Conservation (phyloP, 2,797 vertebrate species). For the Sebastes ruberrimus region DNA sequence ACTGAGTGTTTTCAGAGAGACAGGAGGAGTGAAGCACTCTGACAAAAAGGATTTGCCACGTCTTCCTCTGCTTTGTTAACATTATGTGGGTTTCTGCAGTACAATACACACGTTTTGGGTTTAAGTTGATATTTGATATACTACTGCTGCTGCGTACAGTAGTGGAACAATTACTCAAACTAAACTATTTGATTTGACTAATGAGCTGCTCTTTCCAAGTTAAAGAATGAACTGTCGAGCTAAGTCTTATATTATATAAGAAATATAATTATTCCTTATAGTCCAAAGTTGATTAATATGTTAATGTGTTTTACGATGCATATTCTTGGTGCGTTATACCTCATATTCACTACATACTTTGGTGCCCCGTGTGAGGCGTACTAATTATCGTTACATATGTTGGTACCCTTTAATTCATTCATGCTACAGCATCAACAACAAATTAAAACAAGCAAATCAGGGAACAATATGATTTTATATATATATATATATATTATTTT, state of each 20-base stretch:
- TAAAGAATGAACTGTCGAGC: neutral
- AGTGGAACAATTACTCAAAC: neutral
- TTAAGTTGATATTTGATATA: neutral
- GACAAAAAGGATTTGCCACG: neutral
- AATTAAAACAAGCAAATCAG: neutral
- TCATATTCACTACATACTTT: too few species aligned
- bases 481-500: too few species aligned
- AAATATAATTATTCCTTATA: too few species aligned
- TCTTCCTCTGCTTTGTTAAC: neutral
- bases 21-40: neutral
- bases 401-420: neutral
- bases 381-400: neutral
- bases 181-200: too few species aligned
- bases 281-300: neutral
- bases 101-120: neutral
- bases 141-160: neutral
- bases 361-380: too few species aligned
- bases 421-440: neutral
- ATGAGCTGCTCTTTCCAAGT: neutral
- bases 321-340: too few species aligned
- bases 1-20: neutral
- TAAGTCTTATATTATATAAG: too few species aligned
- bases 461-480: too few species aligned
- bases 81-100: neutral
- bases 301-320: neutral